Evolutionary conservation across 1,140 invertebrate species (phyloP), one percentile per base, ranked within the genome.

Genomic region (Drosophila ironensis): DNA sequence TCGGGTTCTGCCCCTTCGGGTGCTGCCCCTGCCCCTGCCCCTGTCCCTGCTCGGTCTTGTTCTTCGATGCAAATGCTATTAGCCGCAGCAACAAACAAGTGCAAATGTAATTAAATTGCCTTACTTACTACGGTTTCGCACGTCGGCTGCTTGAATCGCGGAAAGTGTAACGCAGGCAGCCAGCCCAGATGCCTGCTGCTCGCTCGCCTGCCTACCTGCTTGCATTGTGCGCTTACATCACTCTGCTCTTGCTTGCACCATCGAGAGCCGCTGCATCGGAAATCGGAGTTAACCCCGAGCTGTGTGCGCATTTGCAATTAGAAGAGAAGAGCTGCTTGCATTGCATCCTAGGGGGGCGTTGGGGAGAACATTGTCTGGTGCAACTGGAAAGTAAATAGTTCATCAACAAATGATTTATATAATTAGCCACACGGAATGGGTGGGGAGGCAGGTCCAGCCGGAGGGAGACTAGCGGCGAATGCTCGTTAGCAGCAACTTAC

Each of bases 21-120:
- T n/a, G n/a, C n/a, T n/a, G n/a, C n/a, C n/a, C n/a, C n/a, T n/a
- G n/a, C n/a, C n/a, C n/a, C n/a, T n/a, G n/a, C n/a, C n/a, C n/a
- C n/a, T n/a, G n/a, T n/a, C 4, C 20, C 28, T 40, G 24, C 37
- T 17, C 1, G 12, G 37, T n/a, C 28, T 19, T 35, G 42, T 30
- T 54, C 33, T 54, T 44, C 24, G 41, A 45, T 50, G 40, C 63
- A 78, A 77, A 77, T 77, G 74, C 74, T 73, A 77, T 77, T 77
- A 77, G 74, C 74, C 35, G 28, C 28, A 48, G 33, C 60, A 76
- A 67, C 59, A 71, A 69, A 70, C 64, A 72, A 81, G 47, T 42
- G 69, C 54, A 63, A 78, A 56, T 73, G 80, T 82, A 86, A 82
- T 86, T 82, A 86, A 82, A 82, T 86, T 78, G 73, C 78, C 84